phyloP scores from a whole-genome alignment of 2,797 vertebrate species.

The Lepidocolaptes lacrymiger region DNA sequence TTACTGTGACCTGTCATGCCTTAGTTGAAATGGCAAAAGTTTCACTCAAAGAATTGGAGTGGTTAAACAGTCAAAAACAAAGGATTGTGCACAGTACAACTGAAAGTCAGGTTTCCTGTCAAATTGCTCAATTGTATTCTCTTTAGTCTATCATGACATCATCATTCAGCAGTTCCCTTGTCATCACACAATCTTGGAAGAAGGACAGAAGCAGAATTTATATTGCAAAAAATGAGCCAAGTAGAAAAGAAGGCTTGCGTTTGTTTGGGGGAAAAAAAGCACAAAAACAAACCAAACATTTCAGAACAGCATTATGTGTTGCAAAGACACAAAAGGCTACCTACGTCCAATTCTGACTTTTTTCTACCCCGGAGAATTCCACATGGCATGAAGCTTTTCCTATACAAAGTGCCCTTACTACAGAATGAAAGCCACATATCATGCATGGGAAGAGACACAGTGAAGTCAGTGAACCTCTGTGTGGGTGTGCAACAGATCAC shows the following conservation, averaged over 20 bases:
- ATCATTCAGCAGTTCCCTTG: constrained; percentile 33
- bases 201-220: constrained; percentile 18
- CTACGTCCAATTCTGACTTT: neutral
- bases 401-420: neutral
- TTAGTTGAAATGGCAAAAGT: neutral
- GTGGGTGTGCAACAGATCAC: neutral
- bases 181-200: constrained; percentile 31
- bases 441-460: neutral
- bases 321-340: neutral
- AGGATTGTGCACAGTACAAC: neutral
- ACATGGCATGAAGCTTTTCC: neutral
- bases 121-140: constrained; percentile 64
- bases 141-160: constrained; percentile 38
- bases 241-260: neutral
- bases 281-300: neutral
- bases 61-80: constrained; percentile 15
- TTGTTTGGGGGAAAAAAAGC: neutral
- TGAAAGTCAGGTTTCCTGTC: constrained; percentile 55
- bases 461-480: neutral
- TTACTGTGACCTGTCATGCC: neutral
- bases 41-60: neutral
- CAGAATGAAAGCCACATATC: neutral
- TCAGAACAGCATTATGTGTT: neutral
- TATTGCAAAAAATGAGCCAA: neutral
- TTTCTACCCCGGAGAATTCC: neutral